phyloP scores from a whole-genome alignment of 2,888 invertebrate genomes.

The Pristionchus arcanus region DNA sequence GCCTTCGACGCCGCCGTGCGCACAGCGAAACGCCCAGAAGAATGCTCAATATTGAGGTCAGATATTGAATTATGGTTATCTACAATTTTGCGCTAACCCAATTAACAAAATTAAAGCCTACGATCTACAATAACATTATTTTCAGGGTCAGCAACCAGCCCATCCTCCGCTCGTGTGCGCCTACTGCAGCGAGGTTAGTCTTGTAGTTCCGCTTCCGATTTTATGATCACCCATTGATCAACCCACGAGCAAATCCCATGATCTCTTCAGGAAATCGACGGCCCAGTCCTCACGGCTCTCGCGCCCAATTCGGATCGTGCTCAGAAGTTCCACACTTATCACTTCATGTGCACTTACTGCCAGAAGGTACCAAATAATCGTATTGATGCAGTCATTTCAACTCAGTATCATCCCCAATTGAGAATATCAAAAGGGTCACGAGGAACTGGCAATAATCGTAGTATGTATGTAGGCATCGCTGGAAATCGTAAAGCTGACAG shows the following conservation, averaged over 20 bases:
- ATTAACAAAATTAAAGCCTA: background rate
- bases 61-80: background rate
- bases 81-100: no score
- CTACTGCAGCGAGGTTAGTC: conserved; percentile 71
- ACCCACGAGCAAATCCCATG: no score
- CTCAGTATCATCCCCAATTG: no score
- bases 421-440: background rate
- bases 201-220: background rate
- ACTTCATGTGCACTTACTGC: conserved; percentile 96
- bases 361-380: conserved; percentile 83
- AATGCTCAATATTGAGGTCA: conserved; percentile 74
- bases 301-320: conserved; percentile 91
- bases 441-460: background rate
- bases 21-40: conserved; percentile 76
- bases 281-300: conserved; percentile 77
- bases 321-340: conserved; percentile 98
- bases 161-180: conserved; percentile 74
- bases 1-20: conserved; percentile 74
- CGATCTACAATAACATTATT: no score
- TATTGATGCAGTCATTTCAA: no score
- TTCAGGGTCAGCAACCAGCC: conserved; percentile 71
- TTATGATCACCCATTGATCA: background rate
- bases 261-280: conserved; percentile 65
- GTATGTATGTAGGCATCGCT: background rate
- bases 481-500: background rate